These are phyloP conservation scores for Trididemnum nubilum DNA, from an alignment of 23 tunicate genomes.

Conservation along the genomic window DNA sequence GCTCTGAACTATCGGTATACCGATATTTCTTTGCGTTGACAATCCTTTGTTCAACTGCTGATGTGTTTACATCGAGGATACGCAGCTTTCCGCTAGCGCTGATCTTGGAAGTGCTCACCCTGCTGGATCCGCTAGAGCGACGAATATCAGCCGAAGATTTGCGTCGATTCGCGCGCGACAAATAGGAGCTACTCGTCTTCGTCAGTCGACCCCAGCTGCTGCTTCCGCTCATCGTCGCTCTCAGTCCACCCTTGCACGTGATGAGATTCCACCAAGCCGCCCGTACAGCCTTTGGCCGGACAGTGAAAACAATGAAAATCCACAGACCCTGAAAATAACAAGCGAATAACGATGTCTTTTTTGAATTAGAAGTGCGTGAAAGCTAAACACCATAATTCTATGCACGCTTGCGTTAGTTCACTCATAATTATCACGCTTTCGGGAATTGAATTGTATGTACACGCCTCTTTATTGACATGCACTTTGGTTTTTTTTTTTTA, in stretches of 20 bases:
- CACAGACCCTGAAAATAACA: conserved; percentile 89
- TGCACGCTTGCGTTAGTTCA: too few relatives aligned
- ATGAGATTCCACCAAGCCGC: conserved; percentile 39
- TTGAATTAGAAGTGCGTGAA: too few relatives aligned
- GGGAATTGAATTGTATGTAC: too few relatives aligned
- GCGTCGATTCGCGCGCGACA: not conserved
- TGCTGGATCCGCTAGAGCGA: not conserved
- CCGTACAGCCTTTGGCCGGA: conserved; percentile 68
- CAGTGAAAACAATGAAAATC: conserved; percentile 80
- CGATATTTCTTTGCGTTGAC: conserved; percentile 11
- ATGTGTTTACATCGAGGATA: not conserved
- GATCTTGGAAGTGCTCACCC: not conserved
- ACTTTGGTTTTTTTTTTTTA: too few relatives aligned
- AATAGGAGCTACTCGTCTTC: conserved; percentile 24
- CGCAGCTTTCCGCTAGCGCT: not conserved
- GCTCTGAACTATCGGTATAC: too few relatives aligned
- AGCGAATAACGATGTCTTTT: too few relatives aligned
- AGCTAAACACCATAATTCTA: too few relatives aligned
- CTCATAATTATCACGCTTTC: too few relatives aligned
- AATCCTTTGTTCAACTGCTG: too few relatives aligned
- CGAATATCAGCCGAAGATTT: conserved; percentile 15
- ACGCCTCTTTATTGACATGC: too few relatives aligned
- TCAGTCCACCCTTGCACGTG: not conserved
- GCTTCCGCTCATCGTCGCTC: not conserved
- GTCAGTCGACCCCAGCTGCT: conserved; percentile 21